Evolutionary conservation across 35 echinoderm and acorn worm species (phyloP).

Genomic region (Ophiothrix spiculata): DNA sequence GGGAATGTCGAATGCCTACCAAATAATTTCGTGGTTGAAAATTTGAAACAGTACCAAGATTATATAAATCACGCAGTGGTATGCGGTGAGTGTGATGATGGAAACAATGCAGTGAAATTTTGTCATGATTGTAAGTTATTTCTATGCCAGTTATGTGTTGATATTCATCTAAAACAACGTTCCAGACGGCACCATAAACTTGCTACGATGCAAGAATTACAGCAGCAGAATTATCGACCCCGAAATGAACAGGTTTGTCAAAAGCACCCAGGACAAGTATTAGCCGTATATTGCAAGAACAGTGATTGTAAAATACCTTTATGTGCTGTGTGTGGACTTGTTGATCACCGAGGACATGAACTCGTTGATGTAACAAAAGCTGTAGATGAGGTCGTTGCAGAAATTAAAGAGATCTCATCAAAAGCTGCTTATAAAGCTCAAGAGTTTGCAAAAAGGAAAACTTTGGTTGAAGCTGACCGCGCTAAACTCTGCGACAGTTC

Average conservation of each 20-base stretch:
- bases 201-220: background rate
- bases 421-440: too few species aligned
- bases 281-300: background rate
- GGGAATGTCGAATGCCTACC: background rate
- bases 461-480: too few species aligned
- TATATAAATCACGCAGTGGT: background rate
- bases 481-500: too few species aligned
- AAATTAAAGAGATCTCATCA: too few species aligned
- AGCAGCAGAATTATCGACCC: background rate
- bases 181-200: background rate
- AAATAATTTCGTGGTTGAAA: background rate
- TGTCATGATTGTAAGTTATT: background rate
- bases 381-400: background rate
- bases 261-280: background rate
- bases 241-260: background rate
- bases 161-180: background rate
- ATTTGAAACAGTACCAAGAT: background rate
- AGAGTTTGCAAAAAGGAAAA: too few species aligned
- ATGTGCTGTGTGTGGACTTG: background rate
- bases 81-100: background rate
- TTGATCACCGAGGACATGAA: background rate
- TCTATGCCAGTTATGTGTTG: background rate
- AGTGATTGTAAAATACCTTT: background rate
- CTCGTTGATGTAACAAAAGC: background rate
- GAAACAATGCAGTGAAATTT: background rate